Base-by-base conservation (phyloP, 2,888 invertebrate genomes). In the Lasioglossum zephyrum region DNA sequence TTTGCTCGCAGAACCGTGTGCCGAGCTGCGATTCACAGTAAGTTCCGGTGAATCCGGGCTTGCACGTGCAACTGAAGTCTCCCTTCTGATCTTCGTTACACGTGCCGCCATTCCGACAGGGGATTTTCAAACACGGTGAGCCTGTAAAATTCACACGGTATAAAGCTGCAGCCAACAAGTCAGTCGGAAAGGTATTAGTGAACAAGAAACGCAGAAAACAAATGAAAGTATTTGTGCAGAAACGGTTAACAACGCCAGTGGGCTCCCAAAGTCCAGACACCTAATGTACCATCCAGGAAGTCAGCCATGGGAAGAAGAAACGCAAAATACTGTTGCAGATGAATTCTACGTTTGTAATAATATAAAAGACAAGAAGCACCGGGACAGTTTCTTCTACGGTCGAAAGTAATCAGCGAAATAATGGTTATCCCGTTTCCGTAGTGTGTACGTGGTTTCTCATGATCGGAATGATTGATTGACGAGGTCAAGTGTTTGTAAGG, bases 11-110 rank as follows among this genome's bases (percentile, higher is more conserved):
- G 85, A 96, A 95, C 73, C 97, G 97, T 84, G 96, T 96, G 78
- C 96, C 97, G 76, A 97, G 96, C 93, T 97, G 97, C 81, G 96
- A 96, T 93, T 98, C 98, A 95, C 98, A 98, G 93, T 96, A 96
- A 73, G 94, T 94, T 9, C 97, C 97, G 66, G 97, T 97, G 93
- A 96, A 98, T 84, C 97, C 97, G 11, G 96, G 95, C 22, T 95
- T 95, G 94, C 98, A 98, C 75, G 95, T 94, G 93, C 98, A 98
- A 60, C 96, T 96, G 95, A 97, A 98, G 92, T 97, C 96, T 18
- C 97, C 97, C 70, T 96, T 96, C 41, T 96, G 95, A 93, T 97
- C 97, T 92, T 97, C 97, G 77, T 96, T 95, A 94, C 98, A 98
- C 49, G 95, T 96, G 9, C 97, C 98, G 72, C 96, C 96, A 95